phyloP scores from a whole-genome alignment of 2,113 vertebrate genomes.

The Microtus montanus region DNA sequence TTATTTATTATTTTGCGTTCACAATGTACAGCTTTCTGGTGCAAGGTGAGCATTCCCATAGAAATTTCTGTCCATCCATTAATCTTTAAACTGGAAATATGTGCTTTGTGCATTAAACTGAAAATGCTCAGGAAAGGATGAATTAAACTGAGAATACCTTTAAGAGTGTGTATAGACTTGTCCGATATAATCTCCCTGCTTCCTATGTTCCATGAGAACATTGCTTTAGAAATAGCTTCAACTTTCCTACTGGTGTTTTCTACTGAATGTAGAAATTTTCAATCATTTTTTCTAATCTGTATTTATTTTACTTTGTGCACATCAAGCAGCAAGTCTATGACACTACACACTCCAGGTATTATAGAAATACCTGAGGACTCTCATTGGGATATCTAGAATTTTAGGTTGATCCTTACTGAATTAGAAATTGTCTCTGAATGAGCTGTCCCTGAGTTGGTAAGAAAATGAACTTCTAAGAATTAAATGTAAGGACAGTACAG shows the following conservation, averaged over 20 bases:
- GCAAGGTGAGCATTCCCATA: not conserved
- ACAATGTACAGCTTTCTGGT: not conserved
- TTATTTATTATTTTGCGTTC: not conserved
- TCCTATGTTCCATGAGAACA: not conserved
- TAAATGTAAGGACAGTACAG: not conserved
- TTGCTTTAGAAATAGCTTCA: not conserved
- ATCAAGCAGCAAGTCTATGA: too few species aligned
- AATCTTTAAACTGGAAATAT: not conserved
- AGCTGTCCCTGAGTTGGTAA: not conserved
- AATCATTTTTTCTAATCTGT: too few species aligned
- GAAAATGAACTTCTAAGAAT: not conserved
- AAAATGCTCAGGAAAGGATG: too few species aligned
- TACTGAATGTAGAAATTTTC: too few species aligned
- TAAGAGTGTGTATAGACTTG: too few species aligned
- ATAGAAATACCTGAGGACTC: not conserved
- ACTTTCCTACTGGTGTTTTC: not conserved
- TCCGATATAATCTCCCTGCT: accelerated
- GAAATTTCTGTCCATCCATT: not conserved
- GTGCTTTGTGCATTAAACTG: not conserved
- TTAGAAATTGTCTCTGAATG: not conserved
- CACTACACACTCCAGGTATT: not conserved
- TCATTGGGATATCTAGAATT: not conserved
- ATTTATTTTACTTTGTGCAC: not conserved
- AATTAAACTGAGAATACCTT: not conserved
- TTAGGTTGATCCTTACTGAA: not conserved